A percentile compares a stretch with the other conserved stretches of the same genome.
These are phyloP conservation scores for Actinernus sp. DNA, from an alignment of 92 coral and sea anemone genomes.

Conservation along the genomic window DNA sequence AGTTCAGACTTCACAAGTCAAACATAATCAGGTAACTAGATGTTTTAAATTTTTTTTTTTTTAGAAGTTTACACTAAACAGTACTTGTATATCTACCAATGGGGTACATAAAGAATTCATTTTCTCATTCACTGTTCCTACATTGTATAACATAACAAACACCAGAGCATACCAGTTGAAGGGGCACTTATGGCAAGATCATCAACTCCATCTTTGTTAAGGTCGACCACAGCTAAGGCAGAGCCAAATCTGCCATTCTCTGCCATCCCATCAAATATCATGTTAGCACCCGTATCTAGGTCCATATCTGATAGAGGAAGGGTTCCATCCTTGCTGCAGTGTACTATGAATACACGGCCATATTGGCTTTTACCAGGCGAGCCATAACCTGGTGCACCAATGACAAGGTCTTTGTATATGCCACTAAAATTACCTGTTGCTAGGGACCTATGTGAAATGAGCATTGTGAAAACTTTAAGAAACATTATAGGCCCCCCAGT, in stretches of 20 bases:
- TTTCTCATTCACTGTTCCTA: no score
- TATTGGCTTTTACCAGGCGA: conserved; percentile 86
- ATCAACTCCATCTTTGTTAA: conserved; percentile 89
- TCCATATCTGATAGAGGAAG: conserved; percentile 58
- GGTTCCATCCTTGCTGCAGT: conserved; percentile 49
- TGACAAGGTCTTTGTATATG: conserved; percentile 39
- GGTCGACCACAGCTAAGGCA: conserved; percentile 84
- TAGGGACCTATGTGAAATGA: conserved; percentile 72
- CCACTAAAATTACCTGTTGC: conserved; percentile 78
- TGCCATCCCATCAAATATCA: conserved; percentile 68
- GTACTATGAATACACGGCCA: conserved; percentile 84
- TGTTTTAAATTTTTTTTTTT: background rate
- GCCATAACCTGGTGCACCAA: conserved; percentile 95
- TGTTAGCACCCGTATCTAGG: conserved; percentile 72
- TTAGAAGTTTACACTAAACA: no score
- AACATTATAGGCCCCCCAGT: no score
- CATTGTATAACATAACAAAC: no score
- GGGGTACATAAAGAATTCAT: background rate
- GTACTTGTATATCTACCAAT: background rate
- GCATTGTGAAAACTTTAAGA: no score
- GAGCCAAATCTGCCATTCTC: conserved; percentile 92
- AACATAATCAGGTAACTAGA: background rate
- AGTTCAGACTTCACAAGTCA: no score
- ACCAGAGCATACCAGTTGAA: conserved; percentile 67
- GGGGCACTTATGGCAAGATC: conserved; percentile 97